These are phyloP conservation scores for Temnothorax nylanderi DNA, from an alignment of 1,140 invertebrate species.

Conservation along the genomic window DNA sequence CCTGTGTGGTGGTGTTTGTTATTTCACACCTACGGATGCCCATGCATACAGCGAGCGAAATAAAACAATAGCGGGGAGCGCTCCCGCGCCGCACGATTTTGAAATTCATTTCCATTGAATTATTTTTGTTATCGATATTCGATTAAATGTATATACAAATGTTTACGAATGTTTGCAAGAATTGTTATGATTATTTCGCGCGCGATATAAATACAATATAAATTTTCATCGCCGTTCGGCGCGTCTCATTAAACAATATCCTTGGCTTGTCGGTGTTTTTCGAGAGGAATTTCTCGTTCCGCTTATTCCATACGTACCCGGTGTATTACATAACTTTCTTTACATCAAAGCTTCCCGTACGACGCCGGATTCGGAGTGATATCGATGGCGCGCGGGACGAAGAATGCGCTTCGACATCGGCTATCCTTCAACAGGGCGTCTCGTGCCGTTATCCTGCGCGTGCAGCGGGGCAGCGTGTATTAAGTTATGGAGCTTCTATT, in stretches of 20 bases:
- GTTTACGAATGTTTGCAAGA: not conserved
- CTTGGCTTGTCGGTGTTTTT: not conserved
- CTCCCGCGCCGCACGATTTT: slow-evolving; percentile 3
- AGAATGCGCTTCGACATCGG: slow-evolving; percentile 41
- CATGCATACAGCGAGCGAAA: not conserved
- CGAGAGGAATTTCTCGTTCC: slow-evolving; percentile 19
- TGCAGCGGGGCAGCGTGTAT: slow-evolving; percentile 7
- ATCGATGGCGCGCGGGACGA: slow-evolving; percentile 21
- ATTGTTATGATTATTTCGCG: slow-evolving; percentile 11
- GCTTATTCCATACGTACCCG: slow-evolving; percentile 54
- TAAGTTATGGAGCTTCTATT: slow-evolving; percentile 47
- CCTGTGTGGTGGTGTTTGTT: slow-evolving; percentile 28
- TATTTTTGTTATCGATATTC: not conserved
- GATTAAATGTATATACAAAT: slow-evolving; percentile 14
- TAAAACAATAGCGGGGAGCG: slow-evolving; percentile 2
- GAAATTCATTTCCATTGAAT: slow-evolving; percentile 10
- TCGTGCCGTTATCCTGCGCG: not conserved
- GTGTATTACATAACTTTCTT: slow-evolving; percentile 57
- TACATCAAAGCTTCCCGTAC: slow-evolving; percentile 58
- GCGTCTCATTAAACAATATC: slow-evolving; percentile 58
- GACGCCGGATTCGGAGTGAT: slow-evolving; percentile 20
- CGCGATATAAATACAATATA: slow-evolving; percentile 1
- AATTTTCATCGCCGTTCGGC: not conserved
- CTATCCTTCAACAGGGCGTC: slow-evolving; percentile 39
- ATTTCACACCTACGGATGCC: slow-evolving; percentile 6